Evolutionary conservation across 2,888 invertebrate genomes (phyloP).

Genomic region (Scelioninae gen. 1): DNA sequence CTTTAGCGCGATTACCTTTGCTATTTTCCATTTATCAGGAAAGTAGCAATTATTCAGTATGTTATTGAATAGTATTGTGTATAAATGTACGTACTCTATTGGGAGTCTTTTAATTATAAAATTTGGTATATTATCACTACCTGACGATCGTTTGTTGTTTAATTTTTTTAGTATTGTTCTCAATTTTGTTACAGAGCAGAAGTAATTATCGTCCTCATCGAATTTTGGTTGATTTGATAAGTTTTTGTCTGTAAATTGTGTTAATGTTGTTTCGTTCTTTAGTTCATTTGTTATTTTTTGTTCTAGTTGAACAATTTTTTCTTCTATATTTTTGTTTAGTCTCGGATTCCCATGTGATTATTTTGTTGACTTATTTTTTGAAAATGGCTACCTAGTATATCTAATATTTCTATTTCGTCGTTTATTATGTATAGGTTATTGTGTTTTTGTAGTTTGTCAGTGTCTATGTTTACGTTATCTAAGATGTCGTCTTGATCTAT

Average conservation of each 20-base stretch:
- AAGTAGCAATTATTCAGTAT: constrained; percentile 73
- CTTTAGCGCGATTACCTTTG: constrained; percentile 69
- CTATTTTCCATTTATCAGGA: constrained; percentile 72
- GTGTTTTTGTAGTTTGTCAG: neutral
- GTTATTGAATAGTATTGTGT: constrained; percentile 61
- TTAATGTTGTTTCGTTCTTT: neutral
- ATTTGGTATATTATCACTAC: constrained; percentile 49
- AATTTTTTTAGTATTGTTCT: neutral
- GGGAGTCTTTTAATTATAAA: constrained; percentile 43
- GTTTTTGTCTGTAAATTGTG: neutral
- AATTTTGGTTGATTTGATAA: neutral
- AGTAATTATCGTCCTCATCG: neutral
- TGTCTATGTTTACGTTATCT: neutral
- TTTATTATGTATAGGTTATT: neutral
- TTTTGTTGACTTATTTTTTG: too few relatives aligned
- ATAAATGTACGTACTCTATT: neutral
- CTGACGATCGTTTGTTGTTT: constrained; percentile 60
- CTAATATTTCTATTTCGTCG: too few relatives aligned
- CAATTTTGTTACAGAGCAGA: neutral
- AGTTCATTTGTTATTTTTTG: too few relatives aligned
- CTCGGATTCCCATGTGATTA: too few relatives aligned
- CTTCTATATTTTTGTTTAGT: too few relatives aligned
- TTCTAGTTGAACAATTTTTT: too few relatives aligned
- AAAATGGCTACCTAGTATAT: too few relatives aligned
- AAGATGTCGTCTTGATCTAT: neutral